Conservation (phyloP, 2,113 vertebrate genomes). For the Lipotes vexillifer region DNA sequence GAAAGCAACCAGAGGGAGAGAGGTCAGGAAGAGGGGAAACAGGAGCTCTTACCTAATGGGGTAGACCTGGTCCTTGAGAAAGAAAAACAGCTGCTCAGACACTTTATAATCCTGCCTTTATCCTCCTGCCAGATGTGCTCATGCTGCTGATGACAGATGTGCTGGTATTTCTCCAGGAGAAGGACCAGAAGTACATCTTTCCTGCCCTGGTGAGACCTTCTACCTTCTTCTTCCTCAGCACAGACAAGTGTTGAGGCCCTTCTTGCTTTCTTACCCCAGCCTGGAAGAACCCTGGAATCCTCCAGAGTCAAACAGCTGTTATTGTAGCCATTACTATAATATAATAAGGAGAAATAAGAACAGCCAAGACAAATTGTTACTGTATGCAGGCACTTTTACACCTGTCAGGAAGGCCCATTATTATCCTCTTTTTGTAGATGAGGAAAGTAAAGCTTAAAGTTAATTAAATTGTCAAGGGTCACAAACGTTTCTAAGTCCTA, state of each 20-base stretch:
- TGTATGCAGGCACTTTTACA: neutral
- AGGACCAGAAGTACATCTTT: conserved; percentile 94
- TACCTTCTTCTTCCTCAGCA: neutral
- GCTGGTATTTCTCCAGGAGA: conserved; percentile 94
- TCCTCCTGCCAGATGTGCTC: conserved; percentile 82
- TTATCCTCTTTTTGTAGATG: neutral
- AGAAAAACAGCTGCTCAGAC: neutral
- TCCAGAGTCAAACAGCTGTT: neutral
- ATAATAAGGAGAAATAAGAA: neutral
- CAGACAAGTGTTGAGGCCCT: neutral
- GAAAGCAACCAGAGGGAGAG: neutral
- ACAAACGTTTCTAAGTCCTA: neutral
- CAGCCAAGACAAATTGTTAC: too few species aligned
- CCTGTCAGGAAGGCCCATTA: neutral
- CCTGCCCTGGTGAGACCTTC: conserved; percentile 86
- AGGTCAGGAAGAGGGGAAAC: neutral
- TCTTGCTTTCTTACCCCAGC: neutral
- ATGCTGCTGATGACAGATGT: conserved; percentile 93
- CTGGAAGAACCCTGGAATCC: neutral
- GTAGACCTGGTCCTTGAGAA: neutral
- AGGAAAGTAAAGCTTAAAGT: neutral
- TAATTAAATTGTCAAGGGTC: neutral
- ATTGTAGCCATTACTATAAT: neutral
- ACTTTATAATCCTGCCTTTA: neutral
- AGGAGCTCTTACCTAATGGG: too few species aligned